Evolutionary conservation across 1,140 invertebrate genomes (phyloP).

Genomic region (Kradibia gibbosae): DNA sequence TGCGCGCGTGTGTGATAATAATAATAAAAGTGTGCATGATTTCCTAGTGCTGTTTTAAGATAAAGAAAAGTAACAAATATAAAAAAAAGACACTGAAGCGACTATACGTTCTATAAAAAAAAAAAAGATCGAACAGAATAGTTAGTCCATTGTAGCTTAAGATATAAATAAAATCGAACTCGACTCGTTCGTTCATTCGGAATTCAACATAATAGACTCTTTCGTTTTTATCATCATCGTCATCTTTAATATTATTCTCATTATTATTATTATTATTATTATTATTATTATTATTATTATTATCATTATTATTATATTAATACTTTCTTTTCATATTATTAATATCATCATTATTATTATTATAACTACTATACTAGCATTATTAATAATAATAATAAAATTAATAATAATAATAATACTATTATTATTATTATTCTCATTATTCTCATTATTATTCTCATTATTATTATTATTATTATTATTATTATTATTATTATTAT

Average conservation of each 20-base stretch:
- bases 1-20: conserved; percentile 42
- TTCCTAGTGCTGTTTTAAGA: conserved; percentile 58
- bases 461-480: conserved; percentile 35
- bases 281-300: conserved; percentile 12
- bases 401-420: conserved; percentile 4
- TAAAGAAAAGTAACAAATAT: background rate
- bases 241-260: conserved; percentile 27
- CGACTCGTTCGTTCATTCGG: conserved; percentile 39
- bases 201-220: background rate
- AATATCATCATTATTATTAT: conserved; percentile 35
- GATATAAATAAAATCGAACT: conserved; percentile 41
- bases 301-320: conserved; percentile 13
- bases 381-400: conserved; percentile 5
- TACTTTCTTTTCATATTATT: background rate
- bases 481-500: conserved; percentile 41
- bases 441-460: conserved; percentile 21
- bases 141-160: conserved; percentile 49
- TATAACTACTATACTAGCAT: conserved; percentile 39
- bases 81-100: conserved; percentile 34
- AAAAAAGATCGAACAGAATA: conserved; percentile 44
- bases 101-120: conserved; percentile 42
- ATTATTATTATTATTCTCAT: conserved; percentile 12
- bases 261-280: conserved; percentile 34
- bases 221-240: conserved; percentile 14
- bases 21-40: conserved; percentile 57